These are phyloP conservation scores for Poecilia wingei DNA, from an alignment of 2,797 vertebrate species.

Conservation along the genomic window DNA sequence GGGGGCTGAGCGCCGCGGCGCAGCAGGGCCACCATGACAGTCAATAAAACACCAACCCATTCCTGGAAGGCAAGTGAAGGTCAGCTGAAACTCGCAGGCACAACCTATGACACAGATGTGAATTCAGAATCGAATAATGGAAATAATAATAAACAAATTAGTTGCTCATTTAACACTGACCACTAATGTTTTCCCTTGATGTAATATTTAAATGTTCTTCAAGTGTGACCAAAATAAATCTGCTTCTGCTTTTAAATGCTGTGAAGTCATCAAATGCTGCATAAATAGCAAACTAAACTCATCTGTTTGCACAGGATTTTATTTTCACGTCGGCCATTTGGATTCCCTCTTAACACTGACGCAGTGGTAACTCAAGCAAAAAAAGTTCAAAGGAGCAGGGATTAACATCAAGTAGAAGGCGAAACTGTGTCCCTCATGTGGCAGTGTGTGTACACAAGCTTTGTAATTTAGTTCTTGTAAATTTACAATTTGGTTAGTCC, in stretches of 20 bases:
- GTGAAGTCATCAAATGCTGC: not conserved
- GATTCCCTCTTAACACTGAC: not conserved
- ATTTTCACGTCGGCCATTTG: not conserved
- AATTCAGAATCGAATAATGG: not conserved
- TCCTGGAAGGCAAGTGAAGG: conserved; percentile 39
- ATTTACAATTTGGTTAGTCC: conserved; percentile 78
- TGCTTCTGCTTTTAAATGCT: not conserved
- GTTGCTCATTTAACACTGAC: not conserved
- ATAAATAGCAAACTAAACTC: not conserved
- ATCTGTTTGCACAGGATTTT: not conserved
- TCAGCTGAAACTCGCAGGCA: conserved; percentile 18
- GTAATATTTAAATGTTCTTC: not conserved
- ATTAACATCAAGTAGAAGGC: not conserved
- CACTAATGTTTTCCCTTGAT: not conserved
- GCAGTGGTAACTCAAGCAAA: not conserved
- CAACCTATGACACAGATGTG: not conserved
- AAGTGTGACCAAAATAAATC: not conserved
- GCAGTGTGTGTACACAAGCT: conserved; percentile 66
- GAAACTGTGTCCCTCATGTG: conserved; percentile 57
- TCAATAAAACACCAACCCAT: conserved; percentile 51
- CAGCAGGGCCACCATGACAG: conserved; percentile 44
- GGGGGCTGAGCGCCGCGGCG: conserved; percentile 43
- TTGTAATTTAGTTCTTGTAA: conserved; percentile 78
- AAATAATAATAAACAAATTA: not conserved
- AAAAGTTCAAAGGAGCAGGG: not conserved